Percentiles rank a stretch among this genome's conserved stretches.
These are phyloP conservation scores for Jaculus jaculus DNA, from an alignment of 2,113 vertebrate species.

Conservation along the genomic window DNA sequence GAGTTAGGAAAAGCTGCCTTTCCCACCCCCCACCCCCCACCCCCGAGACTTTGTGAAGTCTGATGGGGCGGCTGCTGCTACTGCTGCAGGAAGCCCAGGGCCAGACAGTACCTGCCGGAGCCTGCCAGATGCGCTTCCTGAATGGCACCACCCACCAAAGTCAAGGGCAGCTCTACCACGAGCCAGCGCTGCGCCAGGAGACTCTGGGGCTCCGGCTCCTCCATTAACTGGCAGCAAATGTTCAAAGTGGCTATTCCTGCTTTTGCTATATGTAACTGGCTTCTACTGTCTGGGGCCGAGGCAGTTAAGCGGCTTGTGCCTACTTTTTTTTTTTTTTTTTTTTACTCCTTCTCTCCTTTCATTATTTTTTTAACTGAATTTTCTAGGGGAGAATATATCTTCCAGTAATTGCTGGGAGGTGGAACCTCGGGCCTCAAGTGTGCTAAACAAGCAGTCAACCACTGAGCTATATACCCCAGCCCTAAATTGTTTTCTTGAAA, in stretches of 20 bases:
- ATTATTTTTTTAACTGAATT: slow-evolving; percentile 8
- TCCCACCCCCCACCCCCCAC: no score
- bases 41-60: slow-evolving; percentile 37
- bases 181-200: background rate
- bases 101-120: slow-evolving; percentile 46
- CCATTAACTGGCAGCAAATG: background rate
- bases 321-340: no score
- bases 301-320: background rate
- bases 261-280: background rate
- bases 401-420: background rate
- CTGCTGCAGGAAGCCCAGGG: background rate
- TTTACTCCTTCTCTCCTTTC: background rate
- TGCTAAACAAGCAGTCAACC: background rate
- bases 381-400: background rate
- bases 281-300: background rate
- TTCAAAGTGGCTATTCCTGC: background rate
- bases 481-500: background rate
- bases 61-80: background rate
- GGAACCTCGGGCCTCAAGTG: background rate
- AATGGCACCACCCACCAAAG: slow-evolving; percentile 15
- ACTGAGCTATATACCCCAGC: background rate
- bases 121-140: slow-evolving; percentile 38
- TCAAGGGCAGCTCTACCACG: background rate
- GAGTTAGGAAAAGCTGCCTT: slow-evolving; percentile 58
- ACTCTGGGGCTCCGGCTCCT: background rate